Evolutionary conservation across 1,140 invertebrate genomes (phyloP).

Genomic region (Dolichoris vasculosae): DNA sequence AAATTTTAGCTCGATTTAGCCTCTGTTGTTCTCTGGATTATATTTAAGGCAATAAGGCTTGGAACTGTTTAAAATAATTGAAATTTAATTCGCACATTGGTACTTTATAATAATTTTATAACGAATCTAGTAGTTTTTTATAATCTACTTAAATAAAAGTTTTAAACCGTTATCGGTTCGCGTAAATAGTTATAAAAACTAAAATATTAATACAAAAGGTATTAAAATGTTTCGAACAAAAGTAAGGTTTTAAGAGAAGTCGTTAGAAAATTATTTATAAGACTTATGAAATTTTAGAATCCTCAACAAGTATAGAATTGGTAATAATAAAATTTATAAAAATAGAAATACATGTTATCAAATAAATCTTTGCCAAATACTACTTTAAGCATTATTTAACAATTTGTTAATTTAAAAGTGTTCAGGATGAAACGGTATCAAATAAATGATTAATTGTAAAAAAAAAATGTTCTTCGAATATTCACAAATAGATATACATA

Average conservation of each 20-base stretch:
- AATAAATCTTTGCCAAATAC: neutral
- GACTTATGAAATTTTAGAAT: neutral
- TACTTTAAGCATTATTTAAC: neutral
- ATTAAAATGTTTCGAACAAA: neutral
- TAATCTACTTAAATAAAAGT: too few species aligned
- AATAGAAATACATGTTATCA: constrained; percentile 30
- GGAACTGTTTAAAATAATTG: neutral
- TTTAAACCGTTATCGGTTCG: too few species aligned
- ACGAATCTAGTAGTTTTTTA: too few species aligned
- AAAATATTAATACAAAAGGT: too few species aligned
- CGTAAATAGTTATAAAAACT: too few species aligned
- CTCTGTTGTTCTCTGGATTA: neutral
- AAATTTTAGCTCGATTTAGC: neutral
- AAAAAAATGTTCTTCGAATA: neutral
- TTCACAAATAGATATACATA: neutral
- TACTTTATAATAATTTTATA: neutral
- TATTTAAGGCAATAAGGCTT: neutral
- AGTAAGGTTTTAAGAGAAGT: neutral
- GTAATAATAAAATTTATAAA: constrained; percentile 32
- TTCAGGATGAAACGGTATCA: neutral
- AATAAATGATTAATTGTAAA: neutral
- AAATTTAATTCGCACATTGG: neutral
- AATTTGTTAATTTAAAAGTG: neutral
- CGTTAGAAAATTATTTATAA: neutral
- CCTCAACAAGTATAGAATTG: neutral